Evolutionary conservation across 1,140 invertebrate genomes (phyloP).

Genomic region (Cydia amplana): DNA sequence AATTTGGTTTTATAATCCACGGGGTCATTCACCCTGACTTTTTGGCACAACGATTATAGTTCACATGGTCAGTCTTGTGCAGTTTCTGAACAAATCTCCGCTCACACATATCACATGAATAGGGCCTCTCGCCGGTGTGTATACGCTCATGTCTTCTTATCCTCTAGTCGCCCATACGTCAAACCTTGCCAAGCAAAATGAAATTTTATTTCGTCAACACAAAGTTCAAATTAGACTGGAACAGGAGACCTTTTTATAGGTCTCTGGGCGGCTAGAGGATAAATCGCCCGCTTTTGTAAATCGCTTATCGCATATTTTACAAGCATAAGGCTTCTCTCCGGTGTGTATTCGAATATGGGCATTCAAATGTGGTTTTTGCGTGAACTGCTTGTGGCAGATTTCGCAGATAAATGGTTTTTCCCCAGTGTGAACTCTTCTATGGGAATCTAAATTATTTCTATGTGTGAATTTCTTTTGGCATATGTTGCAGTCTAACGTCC

Average conservation of each 20-base stretch:
- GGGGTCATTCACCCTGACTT: background rate
- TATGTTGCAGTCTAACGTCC: background rate
- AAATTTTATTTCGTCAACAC: too few relatives aligned
- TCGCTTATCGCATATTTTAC: background rate
- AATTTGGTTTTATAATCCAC: background rate
- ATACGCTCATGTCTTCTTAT: background rate
- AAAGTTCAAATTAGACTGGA: too few relatives aligned
- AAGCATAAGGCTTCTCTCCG: background rate
- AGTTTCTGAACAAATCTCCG: background rate
- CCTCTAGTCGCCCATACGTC: too few relatives aligned
- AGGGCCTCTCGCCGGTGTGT: background rate
- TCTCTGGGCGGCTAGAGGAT: too few relatives aligned
- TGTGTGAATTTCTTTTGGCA: background rate
- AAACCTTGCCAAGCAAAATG: too few relatives aligned
- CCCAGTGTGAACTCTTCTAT: background rate
- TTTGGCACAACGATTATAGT: background rate
- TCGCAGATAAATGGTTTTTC: background rate
- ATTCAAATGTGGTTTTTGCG: background rate
- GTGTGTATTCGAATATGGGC: background rate
- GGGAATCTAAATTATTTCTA: background rate
- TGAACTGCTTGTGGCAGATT: background rate
- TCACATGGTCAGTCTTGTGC: background rate
- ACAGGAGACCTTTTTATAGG: too few relatives aligned
- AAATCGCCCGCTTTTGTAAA: background rate
- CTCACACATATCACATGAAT: background rate